phyloP scores from a whole-genome alignment of 2,113 vertebrate species.

The Tragelaphus scriptus region DNA sequence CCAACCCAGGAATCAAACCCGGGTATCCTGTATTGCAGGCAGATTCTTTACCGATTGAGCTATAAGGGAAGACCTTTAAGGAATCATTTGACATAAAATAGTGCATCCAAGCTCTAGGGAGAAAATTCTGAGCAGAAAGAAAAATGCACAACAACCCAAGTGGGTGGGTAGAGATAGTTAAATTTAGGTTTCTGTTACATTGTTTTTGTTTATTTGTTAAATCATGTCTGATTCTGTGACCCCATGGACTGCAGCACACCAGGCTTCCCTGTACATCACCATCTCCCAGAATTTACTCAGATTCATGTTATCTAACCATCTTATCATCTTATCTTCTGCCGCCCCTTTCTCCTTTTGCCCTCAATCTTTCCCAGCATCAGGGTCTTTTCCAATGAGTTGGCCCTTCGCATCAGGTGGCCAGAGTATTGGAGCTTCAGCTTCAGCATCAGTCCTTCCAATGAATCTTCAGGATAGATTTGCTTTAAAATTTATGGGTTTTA shows the following conservation, averaged over 20 bases:
- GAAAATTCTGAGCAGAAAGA: not conserved
- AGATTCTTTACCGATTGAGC: not conserved
- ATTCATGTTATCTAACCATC: not conserved
- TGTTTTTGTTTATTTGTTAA: not conserved
- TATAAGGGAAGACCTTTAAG: not conserved
- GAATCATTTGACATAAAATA: conserved; percentile 18
- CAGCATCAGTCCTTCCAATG: not conserved
- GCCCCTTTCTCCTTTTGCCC: not conserved
- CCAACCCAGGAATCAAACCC: not conserved
- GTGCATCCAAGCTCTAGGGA: not conserved
- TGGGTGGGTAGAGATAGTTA: not conserved
- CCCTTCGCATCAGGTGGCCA: not conserved
- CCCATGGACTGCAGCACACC: not conserved
- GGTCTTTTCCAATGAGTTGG: not conserved
- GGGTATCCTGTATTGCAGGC: not conserved
- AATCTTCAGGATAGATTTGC: not conserved
- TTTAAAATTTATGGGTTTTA: not conserved
- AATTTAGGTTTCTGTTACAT: not conserved
- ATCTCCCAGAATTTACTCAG: not conserved
- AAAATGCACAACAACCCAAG: not conserved
- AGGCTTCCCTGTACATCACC: not conserved
- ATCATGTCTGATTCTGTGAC: not conserved
- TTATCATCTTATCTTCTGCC: not conserved
- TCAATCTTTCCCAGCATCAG: not conserved
- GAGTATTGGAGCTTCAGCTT: not conserved